A percentile compares a stretch with the other conserved stretches of the same genome.
Conservation (phyloP, 1,140 invertebrate species). For the Parasteatoda tepidariorum region DNA sequence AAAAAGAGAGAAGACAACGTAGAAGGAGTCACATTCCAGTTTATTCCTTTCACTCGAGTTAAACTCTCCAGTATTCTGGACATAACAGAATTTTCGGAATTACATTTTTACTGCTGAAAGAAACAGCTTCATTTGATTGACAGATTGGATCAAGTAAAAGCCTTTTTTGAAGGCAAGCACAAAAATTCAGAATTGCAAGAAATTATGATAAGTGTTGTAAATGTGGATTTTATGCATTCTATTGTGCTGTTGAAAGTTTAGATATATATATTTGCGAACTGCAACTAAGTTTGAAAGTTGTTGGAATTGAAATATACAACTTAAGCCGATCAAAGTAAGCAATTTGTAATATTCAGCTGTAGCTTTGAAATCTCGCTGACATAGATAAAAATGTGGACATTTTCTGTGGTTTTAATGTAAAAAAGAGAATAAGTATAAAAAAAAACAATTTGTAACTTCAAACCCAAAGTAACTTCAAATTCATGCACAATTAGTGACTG, state of each 20-base stretch:
- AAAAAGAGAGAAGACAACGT: constrained; percentile 52
- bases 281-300: not conserved
- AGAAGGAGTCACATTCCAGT: constrained; percentile 59
- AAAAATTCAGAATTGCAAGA: not conserved
- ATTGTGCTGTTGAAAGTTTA: not conserved
- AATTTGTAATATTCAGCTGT: not conserved
- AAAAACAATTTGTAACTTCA: not conserved
- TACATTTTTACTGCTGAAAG: constrained; percentile 59
- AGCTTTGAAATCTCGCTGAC: not conserved
- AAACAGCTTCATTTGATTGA: not conserved
- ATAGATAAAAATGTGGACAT: not conserved
- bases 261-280: not conserved
- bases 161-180: not conserved
- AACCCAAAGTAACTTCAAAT: not conserved
- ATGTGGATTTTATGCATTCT: not conserved
- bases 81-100: constrained; percentile 54
- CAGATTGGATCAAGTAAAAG: not conserved
- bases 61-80: constrained; percentile 45
- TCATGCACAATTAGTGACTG: not conserved
- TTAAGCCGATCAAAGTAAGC: constrained; percentile 9
- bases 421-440: too few species aligned
- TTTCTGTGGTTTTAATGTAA: too few species aligned
- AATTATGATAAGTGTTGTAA: not conserved
- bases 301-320: not conserved
- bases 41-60: constrained; percentile 49